phyloP scores from a whole-genome alignment of 2,113 vertebrate species.

The Cheilinus undulatus region DNA sequence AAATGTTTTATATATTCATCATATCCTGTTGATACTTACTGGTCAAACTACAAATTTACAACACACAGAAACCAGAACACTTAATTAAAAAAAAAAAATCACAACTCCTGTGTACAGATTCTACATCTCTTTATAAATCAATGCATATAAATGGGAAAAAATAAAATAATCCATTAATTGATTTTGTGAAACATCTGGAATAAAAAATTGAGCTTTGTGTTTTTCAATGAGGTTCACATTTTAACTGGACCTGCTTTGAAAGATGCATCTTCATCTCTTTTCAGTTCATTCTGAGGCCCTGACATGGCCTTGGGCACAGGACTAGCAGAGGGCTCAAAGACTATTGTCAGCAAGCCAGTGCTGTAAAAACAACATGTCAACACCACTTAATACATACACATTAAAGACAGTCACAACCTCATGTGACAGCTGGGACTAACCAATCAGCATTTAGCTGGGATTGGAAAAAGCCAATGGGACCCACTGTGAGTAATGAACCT shows the following conservation, averaged over 20 bases:
- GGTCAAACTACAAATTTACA: too few species aligned
- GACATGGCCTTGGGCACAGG: constrained; percentile 29
- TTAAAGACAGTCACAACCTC: constrained; percentile 42
- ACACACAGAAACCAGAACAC: too few species aligned
- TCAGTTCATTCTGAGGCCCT: constrained; percentile 13
- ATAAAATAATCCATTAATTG: not conserved
- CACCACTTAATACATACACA: constrained; percentile 66
- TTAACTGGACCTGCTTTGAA: not conserved
- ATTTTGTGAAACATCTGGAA: constrained; percentile 28
- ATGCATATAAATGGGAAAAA: too few species aligned
- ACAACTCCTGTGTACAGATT: too few species aligned
- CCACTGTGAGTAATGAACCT: constrained; percentile 6
- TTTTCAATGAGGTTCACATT: constrained; percentile 9
- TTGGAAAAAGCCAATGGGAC: not conserved
- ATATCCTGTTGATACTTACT: too few species aligned
- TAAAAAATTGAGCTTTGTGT: not conserved
- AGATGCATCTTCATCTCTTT: not conserved
- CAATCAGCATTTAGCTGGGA: constrained; percentile 40
- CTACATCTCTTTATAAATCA: too few species aligned
- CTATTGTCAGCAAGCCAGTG: constrained; percentile 61
- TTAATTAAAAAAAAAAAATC: too few species aligned
- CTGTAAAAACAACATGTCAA: constrained; percentile 73
- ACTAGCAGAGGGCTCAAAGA: constrained; percentile 52
- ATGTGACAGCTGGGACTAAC: constrained; percentile 31
- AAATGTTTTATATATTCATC: too few species aligned